Conservation (phyloP, 2,113 vertebrate genomes). For the Chroicocephalus ridibundus region DNA sequence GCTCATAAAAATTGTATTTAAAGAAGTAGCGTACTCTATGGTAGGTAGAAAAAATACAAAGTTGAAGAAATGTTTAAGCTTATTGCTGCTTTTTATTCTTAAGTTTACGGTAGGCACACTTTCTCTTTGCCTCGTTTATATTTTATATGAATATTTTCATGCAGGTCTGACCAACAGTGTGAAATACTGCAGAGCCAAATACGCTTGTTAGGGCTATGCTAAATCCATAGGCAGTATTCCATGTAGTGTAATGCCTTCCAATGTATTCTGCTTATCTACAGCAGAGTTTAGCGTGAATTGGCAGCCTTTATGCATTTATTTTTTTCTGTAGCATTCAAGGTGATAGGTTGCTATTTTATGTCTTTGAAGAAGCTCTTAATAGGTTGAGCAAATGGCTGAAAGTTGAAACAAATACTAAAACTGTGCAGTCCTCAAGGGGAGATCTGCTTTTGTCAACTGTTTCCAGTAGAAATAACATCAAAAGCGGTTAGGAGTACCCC, state of each 20-base stretch:
- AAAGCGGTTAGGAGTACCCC: slow-evolving; percentile 8
- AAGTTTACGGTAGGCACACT: neutral
- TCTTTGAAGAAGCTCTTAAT: slow-evolving; percentile 35
- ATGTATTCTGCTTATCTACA: neutral
- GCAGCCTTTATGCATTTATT: neutral
- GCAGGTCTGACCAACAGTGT: neutral
- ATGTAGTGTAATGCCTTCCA: neutral
- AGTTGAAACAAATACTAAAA: slow-evolving; percentile 46
- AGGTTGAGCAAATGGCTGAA: slow-evolving; percentile 42
- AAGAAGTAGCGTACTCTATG: neutral
- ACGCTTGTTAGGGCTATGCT: neutral
- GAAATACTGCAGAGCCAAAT: neutral
- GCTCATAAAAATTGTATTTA: neutral
- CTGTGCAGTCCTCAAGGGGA: neutral
- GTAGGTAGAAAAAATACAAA: neutral
- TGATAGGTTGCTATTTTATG: neutral
- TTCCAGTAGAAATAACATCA: slow-evolving; percentile 18
- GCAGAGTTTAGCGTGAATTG: neutral
- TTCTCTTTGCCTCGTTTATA: neutral
- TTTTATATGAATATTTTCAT: neutral
- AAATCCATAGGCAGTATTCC: neutral
- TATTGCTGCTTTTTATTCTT: neutral
- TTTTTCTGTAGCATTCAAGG: neutral
- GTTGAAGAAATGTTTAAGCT: neutral
- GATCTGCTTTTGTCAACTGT: neutral